Evolutionary conservation across 2,113 vertebrate genomes (phyloP).

Genomic region (Neolamprologus devosi): DNA sequence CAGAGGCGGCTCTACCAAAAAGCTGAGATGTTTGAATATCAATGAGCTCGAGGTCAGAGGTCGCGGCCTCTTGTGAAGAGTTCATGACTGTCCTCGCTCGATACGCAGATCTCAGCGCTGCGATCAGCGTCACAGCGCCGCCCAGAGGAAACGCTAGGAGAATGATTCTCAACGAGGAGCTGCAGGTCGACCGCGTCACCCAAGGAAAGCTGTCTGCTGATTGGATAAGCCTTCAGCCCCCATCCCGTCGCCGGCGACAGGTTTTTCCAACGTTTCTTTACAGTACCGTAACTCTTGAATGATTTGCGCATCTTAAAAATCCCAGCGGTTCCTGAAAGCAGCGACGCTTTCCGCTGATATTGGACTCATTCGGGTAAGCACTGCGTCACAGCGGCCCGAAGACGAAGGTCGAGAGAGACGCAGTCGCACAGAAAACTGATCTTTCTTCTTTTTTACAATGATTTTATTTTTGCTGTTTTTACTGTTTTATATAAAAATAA

Average conservation of each 20-base stretch:
- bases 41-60: not conserved
- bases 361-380: not conserved
- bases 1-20: not conserved
- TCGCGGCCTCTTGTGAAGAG: not conserved
- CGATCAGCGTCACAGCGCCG: not conserved
- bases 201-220: not conserved
- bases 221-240: not conserved
- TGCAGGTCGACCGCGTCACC: not conserved
- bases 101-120: not conserved
- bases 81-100: not conserved
- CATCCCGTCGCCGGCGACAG: fast-evolving
- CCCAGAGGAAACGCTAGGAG: not conserved
- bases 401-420: not conserved
- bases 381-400: not conserved
- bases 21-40: not conserved
- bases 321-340: not conserved
- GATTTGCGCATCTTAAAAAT: not conserved
- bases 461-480: not conserved
- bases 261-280: not conserved
- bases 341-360: not conserved
- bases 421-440: not conserved
- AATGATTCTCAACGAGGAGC: not conserved
- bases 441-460: not conserved
- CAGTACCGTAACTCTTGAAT: not conserved
- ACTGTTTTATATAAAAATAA: not conserved